Conservation (phyloP, 1,140 invertebrate species). For the Trigoniulus corallinus region DNA sequence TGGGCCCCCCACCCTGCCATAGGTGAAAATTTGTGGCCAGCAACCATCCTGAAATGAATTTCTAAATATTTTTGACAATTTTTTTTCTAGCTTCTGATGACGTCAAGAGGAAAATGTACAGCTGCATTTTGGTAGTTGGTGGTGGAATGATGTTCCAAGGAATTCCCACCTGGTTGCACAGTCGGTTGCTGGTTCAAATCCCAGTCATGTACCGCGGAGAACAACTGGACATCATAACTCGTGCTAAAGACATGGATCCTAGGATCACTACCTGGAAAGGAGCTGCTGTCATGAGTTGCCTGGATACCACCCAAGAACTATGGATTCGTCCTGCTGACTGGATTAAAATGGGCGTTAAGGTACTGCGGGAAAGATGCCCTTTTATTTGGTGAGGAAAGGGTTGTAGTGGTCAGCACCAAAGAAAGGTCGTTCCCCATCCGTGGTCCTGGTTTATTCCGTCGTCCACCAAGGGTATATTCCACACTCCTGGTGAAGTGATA, state of each 20-base stretch:
- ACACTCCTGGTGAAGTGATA: no score
- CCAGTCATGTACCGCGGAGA: constrained; percentile 57
- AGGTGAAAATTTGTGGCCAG: no score
- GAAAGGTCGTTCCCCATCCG: no score
- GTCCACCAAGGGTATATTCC: no score
- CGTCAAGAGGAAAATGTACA: constrained; percentile 85
- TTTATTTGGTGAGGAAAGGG: constrained; percentile 39
- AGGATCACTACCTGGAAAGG: constrained; percentile 84
- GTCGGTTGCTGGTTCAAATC: constrained; percentile 64
- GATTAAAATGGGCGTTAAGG: constrained; percentile 62
- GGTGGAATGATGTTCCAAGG: constrained; percentile 77
- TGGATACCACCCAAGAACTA: constrained; percentile 76
- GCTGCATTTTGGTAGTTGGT: constrained; percentile 77
- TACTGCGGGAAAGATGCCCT: constrained; percentile 57
- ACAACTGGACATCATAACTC: constrained; percentile 62
- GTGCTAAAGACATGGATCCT: constrained; percentile 77
- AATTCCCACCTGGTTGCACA: constrained; percentile 72
- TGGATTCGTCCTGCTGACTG: constrained; percentile 80
- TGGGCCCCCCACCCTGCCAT: no score
- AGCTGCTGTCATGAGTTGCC: constrained; percentile 73
- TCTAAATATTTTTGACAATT: not conserved
- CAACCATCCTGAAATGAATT: no score
- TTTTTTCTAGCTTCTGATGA: constrained; percentile 43
- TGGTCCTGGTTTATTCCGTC: no score
- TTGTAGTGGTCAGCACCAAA: no score